phyloP scores from a whole-genome alignment of 2,113 vertebrate species.

The Anhinga anhinga region DNA sequence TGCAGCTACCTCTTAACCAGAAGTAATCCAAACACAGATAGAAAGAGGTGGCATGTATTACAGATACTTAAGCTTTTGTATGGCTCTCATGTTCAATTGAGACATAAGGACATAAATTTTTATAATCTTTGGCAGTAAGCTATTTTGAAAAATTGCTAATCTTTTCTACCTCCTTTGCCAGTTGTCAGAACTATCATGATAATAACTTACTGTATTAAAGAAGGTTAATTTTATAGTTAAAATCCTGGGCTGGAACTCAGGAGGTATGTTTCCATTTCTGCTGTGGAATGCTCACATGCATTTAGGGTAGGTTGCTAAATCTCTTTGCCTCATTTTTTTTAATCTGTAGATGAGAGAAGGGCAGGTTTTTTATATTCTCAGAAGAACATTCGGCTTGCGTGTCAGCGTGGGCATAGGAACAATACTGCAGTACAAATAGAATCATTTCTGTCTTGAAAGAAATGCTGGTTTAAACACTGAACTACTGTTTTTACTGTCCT shows the following conservation, averaged over 20 bases:
- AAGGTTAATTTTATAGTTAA: conserved; percentile 37
- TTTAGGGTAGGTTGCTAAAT: conserved; percentile 6
- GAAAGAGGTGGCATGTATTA: background rate
- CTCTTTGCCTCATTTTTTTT: background rate
- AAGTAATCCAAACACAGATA: background rate
- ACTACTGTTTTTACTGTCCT: background rate
- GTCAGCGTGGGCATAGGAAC: background rate
- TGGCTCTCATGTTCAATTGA: background rate
- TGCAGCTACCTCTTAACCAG: background rate
- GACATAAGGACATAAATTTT: conserved; percentile 54
- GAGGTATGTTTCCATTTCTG: background rate
- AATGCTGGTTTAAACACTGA: background rate
- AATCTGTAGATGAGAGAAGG: background rate
- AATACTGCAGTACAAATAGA: background rate
- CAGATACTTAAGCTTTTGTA: background rate
- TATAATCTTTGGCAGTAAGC: conserved; percentile 48
- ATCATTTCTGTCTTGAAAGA: background rate
- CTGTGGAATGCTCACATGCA: background rate
- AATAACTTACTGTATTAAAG: conserved; percentile 17
- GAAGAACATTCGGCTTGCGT: background rate
- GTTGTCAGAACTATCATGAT: conserved; percentile 34
- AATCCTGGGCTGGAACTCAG: background rate
- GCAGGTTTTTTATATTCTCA: background rate
- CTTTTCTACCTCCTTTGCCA: conserved; percentile 39
- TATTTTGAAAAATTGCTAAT: conserved; percentile 40